Percentiles rank a stretch among this genome's conserved stretches.
phyloP scores from a whole-genome alignment of 2,888 invertebrate genomes.

The Melanostoma mellinum region DNA sequence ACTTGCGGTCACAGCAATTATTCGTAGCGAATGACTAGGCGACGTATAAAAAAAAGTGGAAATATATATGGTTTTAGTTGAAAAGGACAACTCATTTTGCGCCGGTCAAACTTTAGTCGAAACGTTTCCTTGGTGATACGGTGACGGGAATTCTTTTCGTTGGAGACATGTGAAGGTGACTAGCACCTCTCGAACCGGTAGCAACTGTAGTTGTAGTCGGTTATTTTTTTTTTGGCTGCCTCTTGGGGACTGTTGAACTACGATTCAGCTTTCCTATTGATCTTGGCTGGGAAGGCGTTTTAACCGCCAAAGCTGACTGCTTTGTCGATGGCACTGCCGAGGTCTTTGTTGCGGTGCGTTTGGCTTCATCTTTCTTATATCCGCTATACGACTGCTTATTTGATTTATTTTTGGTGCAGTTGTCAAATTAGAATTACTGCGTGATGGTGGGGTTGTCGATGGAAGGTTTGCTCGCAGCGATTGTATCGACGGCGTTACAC shows the following conservation, averaged over 20 bases:
- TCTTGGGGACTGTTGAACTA: slow-evolving; percentile 79
- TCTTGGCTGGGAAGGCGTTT: slow-evolving; percentile 41
- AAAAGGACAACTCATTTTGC: no score
- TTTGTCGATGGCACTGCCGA: slow-evolving; percentile 22
- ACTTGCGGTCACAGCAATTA: no score
- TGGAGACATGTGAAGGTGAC: slow-evolving; percentile 55
- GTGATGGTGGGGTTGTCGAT: no score
- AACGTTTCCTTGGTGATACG: slow-evolving; percentile 53
- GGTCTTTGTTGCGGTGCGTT: slow-evolving; percentile 62
- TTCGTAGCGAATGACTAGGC: no score
- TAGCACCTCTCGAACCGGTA: slow-evolving; percentile 37
- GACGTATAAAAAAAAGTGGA: no score
- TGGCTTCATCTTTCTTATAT: slow-evolving; percentile 79
- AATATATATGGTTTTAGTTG: slow-evolving; percentile 1
- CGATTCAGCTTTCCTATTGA: slow-evolving; percentile 76
- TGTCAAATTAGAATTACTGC: no score
- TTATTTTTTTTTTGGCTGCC: slow-evolving; percentile 43
- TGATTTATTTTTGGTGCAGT: no score
- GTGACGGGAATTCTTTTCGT: slow-evolving; percentile 64
- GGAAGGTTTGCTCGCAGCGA: no score
- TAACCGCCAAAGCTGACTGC: background rate
- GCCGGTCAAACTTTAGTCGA: background rate
- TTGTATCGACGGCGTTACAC: no score
- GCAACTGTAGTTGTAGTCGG: slow-evolving; percentile 1
- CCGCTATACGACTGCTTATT: no score